Evolutionary conservation across 1,140 invertebrate genomes (phyloP).

Genomic region (Drosophila kurseongensis): DNA sequence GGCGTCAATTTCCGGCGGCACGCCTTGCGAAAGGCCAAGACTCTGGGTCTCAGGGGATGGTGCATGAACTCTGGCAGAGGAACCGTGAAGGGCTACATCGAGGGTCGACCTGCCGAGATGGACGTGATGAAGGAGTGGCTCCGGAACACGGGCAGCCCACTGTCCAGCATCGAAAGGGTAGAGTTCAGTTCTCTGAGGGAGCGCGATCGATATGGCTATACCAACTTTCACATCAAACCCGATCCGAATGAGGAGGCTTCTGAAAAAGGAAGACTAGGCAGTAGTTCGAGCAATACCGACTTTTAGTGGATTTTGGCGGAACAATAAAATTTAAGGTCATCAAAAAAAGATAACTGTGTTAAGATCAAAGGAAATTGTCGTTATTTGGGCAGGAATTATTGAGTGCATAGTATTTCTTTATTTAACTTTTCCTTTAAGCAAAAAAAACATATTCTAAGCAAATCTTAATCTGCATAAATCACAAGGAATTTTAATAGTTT

Average conservation of each 20-base stretch:
- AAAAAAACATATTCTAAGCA: too few species aligned
- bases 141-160: slow-evolving; percentile 56
- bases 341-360: neutral
- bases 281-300: neutral
- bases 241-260: slow-evolving; percentile 1
- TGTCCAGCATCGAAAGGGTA: slow-evolving; percentile 28
- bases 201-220: slow-evolving; percentile 42
- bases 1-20: slow-evolving; percentile 64
- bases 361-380: neutral
- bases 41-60: slow-evolving; percentile 58
- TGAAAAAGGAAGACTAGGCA: too few species aligned
- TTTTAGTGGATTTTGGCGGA: neutral
- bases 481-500: neutral
- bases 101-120: slow-evolving; percentile 50
- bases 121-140: slow-evolving; percentile 71
- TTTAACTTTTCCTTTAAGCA: too few species aligned
- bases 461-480: neutral
- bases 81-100: slow-evolving; percentile 65
- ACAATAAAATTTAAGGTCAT: neutral
- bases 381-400: neutral
- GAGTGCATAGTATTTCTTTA: too few species aligned
- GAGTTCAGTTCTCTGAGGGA: slow-evolving; percentile 26
- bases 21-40: slow-evolving; percentile 50
- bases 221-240: slow-evolving; percentile 58
- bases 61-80: slow-evolving; percentile 56